Conservation (phyloP, 2,888 invertebrate genomes). For the Drosophila cognata region DNA sequence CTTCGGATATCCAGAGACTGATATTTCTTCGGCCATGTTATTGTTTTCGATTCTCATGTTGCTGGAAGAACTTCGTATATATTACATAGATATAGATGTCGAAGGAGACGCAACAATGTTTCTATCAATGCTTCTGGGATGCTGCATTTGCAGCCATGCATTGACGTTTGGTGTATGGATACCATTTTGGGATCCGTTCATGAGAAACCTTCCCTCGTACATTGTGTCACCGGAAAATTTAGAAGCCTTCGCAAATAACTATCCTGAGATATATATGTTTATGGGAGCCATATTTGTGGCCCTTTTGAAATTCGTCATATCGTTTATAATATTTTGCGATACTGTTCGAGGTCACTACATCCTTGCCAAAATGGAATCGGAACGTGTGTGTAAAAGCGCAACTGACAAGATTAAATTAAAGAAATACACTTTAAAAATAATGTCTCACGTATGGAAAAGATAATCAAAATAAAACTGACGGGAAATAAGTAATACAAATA, state of each 20-base stretch:
- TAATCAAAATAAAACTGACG: slow-evolving; percentile 1
- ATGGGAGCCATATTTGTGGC: not conserved
- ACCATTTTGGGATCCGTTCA: not conserved
- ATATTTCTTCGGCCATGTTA: not conserved
- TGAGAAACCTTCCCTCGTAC: not conserved
- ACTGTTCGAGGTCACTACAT: not conserved
- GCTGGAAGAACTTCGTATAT: not conserved
- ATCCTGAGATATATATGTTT: not conserved
- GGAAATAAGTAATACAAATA: slow-evolving; percentile 34
- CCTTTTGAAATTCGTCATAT: not conserved
- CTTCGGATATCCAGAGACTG: not conserved
- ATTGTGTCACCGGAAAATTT: not conserved
- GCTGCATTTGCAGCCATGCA: not conserved
- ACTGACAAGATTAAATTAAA: not conserved
- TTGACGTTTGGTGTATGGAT: not conserved
- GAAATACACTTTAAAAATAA: not conserved
- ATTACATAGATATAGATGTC: not conserved
- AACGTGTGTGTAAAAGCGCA: not conserved
- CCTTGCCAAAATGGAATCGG: not conserved
- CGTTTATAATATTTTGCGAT: not conserved
- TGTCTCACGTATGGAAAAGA: not conserved
- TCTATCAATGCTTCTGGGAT: not conserved
- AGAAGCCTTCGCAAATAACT: not conserved
- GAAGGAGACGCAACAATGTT: not conserved
- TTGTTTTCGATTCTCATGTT: not conserved